These are phyloP conservation scores for Papilio polytes DNA, from an alignment of 1,140 invertebrate genomes.

Conservation along the genomic window DNA sequence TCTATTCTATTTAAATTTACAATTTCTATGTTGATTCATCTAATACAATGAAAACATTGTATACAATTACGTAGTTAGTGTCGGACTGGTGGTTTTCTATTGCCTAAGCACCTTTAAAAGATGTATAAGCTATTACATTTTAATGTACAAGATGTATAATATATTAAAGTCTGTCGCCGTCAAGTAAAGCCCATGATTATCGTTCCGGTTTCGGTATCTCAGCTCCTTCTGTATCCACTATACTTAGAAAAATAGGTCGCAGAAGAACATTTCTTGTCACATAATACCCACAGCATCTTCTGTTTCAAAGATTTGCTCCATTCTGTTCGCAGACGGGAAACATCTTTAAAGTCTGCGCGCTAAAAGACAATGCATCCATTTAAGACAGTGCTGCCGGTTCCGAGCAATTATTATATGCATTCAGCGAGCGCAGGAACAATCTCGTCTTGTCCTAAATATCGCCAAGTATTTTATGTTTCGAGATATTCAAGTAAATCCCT, in stretches of 20 bases:
- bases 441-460: background rate
- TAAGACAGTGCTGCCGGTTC: background rate
- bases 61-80: too few relatives aligned
- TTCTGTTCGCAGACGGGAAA: background rate
- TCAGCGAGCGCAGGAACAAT: background rate
- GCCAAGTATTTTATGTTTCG: background rate
- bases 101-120: too few relatives aligned
- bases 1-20: background rate
- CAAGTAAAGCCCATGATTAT: background rate
- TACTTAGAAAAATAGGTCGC: background rate
- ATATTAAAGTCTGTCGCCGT: too few relatives aligned
- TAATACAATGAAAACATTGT: background rate
- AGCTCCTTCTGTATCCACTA: background rate
- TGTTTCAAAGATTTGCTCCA: background rate
- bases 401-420: conserved; percentile 15
- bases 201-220: background rate
- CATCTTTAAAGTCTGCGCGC: background rate
- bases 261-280: background rate
- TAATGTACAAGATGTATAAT: too few relatives aligned
- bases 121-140: too few relatives aligned
- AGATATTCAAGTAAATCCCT: background rate
- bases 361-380: conserved; percentile 22
- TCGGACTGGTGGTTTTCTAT: too few relatives aligned
- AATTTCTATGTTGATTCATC: background rate
- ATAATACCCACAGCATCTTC: background rate